A percentile compares a stretch with the other conserved stretches of the same genome.
Evolutionary conservation across 2,888 invertebrate genomes (phyloP).

Genomic region (Brachypalpus laphriformis): DNA sequence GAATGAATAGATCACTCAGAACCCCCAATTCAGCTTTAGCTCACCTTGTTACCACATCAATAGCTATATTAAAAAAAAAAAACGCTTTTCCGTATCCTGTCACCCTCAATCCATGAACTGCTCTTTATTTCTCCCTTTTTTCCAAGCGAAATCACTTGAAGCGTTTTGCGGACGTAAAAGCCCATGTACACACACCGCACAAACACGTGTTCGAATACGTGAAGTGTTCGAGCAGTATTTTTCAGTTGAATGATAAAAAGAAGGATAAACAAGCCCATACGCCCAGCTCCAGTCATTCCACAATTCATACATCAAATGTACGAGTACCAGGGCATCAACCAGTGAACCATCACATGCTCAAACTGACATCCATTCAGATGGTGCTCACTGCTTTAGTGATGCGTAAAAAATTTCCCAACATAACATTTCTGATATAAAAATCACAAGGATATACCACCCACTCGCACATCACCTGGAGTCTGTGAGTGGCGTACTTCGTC

Average conservation of each 20-base stretch:
- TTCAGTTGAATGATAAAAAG: conserved; percentile 57
- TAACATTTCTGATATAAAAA: conserved; percentile 30
- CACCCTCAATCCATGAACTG: neutral
- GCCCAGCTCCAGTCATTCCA: neutral
- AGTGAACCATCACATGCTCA: conserved; percentile 29
- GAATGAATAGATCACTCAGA: conserved; percentile 46
- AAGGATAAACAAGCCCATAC: conserved; percentile 29
- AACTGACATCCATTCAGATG: conserved; percentile 40
- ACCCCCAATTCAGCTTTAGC: conserved; percentile 7
- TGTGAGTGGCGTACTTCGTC: conserved; percentile 34
- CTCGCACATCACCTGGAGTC: conserved; percentile 28
- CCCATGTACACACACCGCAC: neutral
- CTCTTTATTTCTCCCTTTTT: neutral
- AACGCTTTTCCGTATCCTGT: neutral
- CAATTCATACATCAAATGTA: conserved; percentile 44
- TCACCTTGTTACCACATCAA: conserved; percentile 30
- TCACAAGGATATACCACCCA: conserved; percentile 29
- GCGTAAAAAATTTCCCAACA: conserved; percentile 44
- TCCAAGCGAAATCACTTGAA: conserved; percentile 23
- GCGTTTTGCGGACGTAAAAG: neutral
- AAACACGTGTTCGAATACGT: conserved; percentile 24
- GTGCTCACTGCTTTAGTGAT: conserved; percentile 40
- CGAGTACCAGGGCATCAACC: conserved; percentile 19
- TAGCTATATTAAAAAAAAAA: conserved; percentile 2
- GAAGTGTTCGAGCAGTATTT: conserved; percentile 53